Evolutionary conservation across 2,888 invertebrate genomes (phyloP).

Genomic region (Chorisops tibialis): DNA sequence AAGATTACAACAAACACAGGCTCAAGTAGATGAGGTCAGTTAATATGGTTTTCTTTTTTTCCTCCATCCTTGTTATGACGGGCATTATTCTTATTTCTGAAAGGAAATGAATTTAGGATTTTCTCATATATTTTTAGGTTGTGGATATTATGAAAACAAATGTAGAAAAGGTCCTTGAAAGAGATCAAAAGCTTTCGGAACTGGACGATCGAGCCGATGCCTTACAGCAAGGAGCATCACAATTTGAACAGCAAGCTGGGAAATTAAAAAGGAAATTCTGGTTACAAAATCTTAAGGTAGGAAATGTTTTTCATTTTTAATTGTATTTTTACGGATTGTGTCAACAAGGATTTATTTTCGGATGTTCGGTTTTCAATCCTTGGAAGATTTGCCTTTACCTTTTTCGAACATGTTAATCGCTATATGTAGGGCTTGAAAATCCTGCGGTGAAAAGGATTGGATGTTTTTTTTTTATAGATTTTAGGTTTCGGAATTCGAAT

Average conservation of each 20-base stretch:
- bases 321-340: background rate
- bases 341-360: background rate
- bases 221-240: conserved; percentile 88
- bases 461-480: no score
- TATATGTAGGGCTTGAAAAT: no score
- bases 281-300: conserved; percentile 92
- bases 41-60: background rate
- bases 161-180: conserved; percentile 92
- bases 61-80: background rate
- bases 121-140: conserved; percentile 55
- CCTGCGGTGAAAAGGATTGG: no score
- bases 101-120: no score
- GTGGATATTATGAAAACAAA: conserved; percentile 94
- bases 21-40: conserved; percentile 74
- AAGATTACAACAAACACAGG: conserved; percentile 79
- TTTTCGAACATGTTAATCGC: background rate
- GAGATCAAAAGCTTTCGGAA: conserved; percentile 93
- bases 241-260: conserved; percentile 95
- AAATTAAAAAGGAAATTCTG: conserved; percentile 96
- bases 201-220: conserved; percentile 95
- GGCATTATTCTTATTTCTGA: no score
- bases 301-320: background rate
- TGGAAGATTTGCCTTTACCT: background rate
- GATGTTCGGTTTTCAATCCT: background rate
- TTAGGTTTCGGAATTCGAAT: no score